Conservation (phyloP, 1,140 invertebrate genomes). For the Orius laevigatus region DNA sequence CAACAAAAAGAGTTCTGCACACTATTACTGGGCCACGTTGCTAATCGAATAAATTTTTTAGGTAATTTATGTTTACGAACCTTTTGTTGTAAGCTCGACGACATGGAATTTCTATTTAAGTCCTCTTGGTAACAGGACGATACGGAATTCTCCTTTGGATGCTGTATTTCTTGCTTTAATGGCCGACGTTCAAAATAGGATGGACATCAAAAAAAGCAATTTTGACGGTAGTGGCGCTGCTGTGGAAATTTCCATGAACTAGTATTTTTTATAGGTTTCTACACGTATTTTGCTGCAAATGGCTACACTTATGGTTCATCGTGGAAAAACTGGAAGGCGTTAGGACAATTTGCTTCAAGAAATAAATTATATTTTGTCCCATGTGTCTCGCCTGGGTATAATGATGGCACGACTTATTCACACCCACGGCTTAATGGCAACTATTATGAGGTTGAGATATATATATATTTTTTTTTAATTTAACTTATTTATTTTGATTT, state of each 20-base stretch:
- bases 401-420: slow-evolving; percentile 35
- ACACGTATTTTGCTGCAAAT: slow-evolving; percentile 41
- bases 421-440: slow-evolving; percentile 36
- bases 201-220: slow-evolving; percentile 34
- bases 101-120: slow-evolving; percentile 34
- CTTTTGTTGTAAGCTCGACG: slow-evolving; percentile 32
- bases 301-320: slow-evolving; percentile 41
- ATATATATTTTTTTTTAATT: background rate
- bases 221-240: slow-evolving; percentile 31
- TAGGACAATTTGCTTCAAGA: slow-evolving; percentile 36
- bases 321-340: slow-evolving; percentile 43
- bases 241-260: too few relatives aligned
- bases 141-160: slow-evolving; percentile 34
- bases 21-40: too few relatives aligned
- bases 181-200: slow-evolving; percentile 29
- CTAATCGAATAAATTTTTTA: too few relatives aligned
- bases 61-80: slow-evolving; percentile 38
- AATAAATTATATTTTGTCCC: slow-evolving; percentile 39
- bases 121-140: slow-evolving; percentile 30
- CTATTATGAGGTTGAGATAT: slow-evolving; percentile 20
- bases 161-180: slow-evolving; percentile 37
- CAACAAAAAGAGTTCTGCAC: too few relatives aligned
- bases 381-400: slow-evolving; percentile 41
- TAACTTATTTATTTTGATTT: background rate
- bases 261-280: slow-evolving; percentile 29